Evolutionary conservation across 2,113 vertebrate genomes (phyloP).

Genomic region (Lampris megalopsis): DNA sequence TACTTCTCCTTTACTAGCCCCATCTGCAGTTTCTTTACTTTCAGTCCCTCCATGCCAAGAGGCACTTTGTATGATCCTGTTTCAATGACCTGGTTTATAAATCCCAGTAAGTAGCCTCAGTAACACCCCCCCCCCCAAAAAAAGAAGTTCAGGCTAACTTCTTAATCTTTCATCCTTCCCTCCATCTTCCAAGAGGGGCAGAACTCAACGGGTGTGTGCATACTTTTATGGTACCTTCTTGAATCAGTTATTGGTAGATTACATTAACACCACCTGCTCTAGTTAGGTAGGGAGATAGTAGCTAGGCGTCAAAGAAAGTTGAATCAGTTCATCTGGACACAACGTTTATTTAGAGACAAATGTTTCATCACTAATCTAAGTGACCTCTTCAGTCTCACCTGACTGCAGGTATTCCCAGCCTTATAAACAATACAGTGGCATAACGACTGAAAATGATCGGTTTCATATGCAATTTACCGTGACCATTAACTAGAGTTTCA

Average conservation of each 20-base stretch:
- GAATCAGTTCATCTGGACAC: too few species aligned
- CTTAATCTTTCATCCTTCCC: conserved; percentile 32
- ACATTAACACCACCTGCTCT: conserved; percentile 54
- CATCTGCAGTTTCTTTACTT: background rate
- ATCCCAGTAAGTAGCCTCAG: conserved; percentile 15
- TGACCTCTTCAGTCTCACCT: too few species aligned
- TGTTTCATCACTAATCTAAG: too few species aligned
- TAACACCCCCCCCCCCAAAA: background rate
- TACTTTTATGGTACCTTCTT: conserved; percentile 37
- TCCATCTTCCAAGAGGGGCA: conserved; percentile 26
- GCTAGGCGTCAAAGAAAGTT: too few species aligned
- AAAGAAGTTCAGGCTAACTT: conserved; percentile 57
- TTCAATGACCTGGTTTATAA: background rate
- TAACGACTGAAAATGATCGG: too few species aligned
- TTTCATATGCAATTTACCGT: too few species aligned
- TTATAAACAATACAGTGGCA: too few species aligned
- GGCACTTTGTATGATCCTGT: background rate
- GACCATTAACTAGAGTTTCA: too few species aligned
- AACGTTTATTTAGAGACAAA: too few species aligned
- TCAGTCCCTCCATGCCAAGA: background rate
- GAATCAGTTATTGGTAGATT: conserved; percentile 59
- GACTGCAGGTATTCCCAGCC: too few species aligned
- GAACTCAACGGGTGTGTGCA: conserved; percentile 26
- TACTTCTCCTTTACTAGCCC: background rate
- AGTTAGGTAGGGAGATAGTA: too few species aligned